A percentile compares a stretch with the other conserved stretches of the same genome.
Conservation (phyloP, 2,113 vertebrate genomes). For the Cranoglanis bouderius region DNA sequence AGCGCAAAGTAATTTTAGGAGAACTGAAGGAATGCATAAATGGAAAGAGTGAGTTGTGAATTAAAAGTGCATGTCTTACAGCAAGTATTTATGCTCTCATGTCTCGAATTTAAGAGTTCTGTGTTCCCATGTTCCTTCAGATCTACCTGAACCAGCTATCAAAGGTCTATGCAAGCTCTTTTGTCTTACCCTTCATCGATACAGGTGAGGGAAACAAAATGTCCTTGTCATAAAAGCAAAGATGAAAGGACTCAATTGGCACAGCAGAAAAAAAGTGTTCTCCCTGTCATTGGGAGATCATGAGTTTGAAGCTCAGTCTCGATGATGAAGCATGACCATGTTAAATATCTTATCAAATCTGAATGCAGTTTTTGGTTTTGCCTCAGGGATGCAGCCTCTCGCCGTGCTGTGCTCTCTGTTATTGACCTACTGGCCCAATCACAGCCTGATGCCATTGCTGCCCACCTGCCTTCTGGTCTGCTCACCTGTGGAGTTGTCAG, state of each 20-base stretch:
- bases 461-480: slow-evolving; percentile 84
- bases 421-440: slow-evolving; percentile 85
- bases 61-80: not conserved
- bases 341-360: not conserved
- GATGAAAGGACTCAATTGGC: not conserved
- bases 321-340: not conserved
- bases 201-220: slow-evolving; percentile 76
- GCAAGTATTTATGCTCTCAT: rapidly evolving
- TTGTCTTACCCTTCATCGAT: slow-evolving; percentile 94
- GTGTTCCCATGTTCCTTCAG: slow-evolving; percentile 54
- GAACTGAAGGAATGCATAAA: slow-evolving; percentile 86
- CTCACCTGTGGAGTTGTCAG: slow-evolving; percentile 84
- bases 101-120: not conserved
- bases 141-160: slow-evolving; percentile 85
- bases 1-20: slow-evolving; percentile 85
- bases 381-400: slow-evolving; percentile 87
- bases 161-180: slow-evolving; percentile 96
- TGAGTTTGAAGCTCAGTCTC: not conserved
- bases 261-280: not conserved
- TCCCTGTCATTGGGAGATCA: not conserved
- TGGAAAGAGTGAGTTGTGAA: slow-evolving; percentile 81
- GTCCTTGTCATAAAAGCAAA: not conserved
- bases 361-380: not conserved
- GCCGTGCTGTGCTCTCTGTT: slow-evolving; percentile 84
- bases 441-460: slow-evolving; percentile 84